Base-by-base conservation (phyloP, 1,140 invertebrate species). In the Achroia grisella region DNA sequence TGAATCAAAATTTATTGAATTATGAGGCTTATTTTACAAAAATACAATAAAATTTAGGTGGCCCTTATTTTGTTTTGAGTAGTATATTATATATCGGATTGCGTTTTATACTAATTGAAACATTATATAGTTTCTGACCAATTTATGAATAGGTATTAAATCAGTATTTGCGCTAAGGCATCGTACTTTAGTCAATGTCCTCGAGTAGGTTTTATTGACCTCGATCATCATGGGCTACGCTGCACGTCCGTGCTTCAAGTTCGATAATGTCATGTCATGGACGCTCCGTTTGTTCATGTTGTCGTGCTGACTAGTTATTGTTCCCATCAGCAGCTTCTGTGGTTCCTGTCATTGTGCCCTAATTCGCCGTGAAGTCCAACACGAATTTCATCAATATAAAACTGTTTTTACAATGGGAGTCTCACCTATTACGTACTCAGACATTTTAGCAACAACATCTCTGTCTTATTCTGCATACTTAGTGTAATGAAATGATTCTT, bases 341-440 rank as follows among this genome's bases (percentile, higher is more conserved):
- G 67, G 64, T 86, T 87, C 86, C 86, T 83, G 79, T 64, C 69
- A 86, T 87, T 87, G 84, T 87, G 39, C 47, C 51, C 45, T 77
- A 74, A 87, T 65, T 48, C 43, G 54, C 73, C 80, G 68, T 79
- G 83, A 86, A 87, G 69, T 71, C 56, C 68, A 72, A 69, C 73
- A 62, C 68, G 61, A 72, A 64, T 73, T 52, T 39, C 49, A 53
- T 42, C 56, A 48, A 66, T 84, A 85, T 87, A 87, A 84, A 80
- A 80, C 56, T 65, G 54, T 71, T 72, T 73, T 58, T 50, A 43
- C 56, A 48, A 56, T 37, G 31, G 14, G 30, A 50, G 14, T 58
- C 48, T 50, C 48, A 56, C 44, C 49, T 62, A 75, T 65, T 73
- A 52, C 44, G 32, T 33, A 39, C 53, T 39, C 43, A 34, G 47